Conservation (phyloP, 1,140 invertebrate genomes). For the Neodiprion lecontei region DNA sequence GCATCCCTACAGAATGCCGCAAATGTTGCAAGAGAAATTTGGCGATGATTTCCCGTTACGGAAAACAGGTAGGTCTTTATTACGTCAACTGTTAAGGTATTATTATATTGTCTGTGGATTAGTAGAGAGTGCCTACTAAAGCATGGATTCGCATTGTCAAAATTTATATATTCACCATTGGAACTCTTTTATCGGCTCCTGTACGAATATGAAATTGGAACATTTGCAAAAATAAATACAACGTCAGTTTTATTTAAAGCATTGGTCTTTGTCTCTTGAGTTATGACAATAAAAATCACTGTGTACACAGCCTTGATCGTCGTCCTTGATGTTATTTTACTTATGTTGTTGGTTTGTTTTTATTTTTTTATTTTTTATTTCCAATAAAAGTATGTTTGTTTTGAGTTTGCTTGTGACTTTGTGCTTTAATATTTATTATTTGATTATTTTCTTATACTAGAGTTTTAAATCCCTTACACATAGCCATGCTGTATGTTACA, state of each 20-base stretch:
- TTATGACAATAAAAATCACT: conserved; percentile 1
- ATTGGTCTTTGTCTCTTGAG: neutral
- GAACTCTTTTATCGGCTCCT: too few relatives aligned
- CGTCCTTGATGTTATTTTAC: neutral
- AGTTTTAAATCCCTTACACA: too few relatives aligned
- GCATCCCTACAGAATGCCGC: conserved; percentile 74
- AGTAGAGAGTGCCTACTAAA: conserved; percentile 58
- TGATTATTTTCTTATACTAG: too few relatives aligned
- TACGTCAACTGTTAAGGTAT: conserved; percentile 8
- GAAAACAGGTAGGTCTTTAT: conserved; percentile 83
- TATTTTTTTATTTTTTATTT: neutral
- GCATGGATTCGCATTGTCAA: conserved; percentile 52
- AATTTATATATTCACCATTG: conserved; percentile 29
- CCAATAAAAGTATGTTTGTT: neutral
- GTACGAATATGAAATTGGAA: too few relatives aligned
- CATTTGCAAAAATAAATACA: too few relatives aligned
- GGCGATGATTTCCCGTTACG: conserved; percentile 86
- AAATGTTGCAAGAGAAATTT: conserved; percentile 62
- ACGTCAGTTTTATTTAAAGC: too few relatives aligned
- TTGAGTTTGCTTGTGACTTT: conserved; percentile 7
- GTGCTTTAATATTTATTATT: neutral
- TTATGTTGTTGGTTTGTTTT: neutral
- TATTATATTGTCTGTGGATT: neutral
- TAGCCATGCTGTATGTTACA: too few relatives aligned
- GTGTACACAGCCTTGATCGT: conserved; percentile 12